phyloP scores from a whole-genome alignment of 2,797 vertebrate genomes.

The Pitangus sulphuratus region DNA sequence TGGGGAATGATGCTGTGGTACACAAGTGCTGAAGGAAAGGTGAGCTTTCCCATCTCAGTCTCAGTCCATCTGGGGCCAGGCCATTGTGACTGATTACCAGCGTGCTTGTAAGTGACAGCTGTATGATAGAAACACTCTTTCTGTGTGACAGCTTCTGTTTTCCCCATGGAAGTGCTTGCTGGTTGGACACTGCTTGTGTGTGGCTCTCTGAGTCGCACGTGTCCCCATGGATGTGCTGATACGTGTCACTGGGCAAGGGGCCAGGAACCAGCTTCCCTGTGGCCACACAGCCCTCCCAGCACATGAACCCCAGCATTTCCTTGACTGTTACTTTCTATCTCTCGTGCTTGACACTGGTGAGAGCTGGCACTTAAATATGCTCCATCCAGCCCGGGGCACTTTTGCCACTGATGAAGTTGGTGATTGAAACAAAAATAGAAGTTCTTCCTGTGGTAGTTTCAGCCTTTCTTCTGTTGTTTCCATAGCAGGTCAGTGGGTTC shows the following conservation, averaged over 20 bases:
- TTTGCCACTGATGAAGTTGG: background rate
- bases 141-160: background rate
- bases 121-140: background rate
- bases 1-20: background rate
- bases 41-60: background rate
- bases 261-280: accelerated
- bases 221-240: accelerated
- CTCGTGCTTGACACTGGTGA: background rate
- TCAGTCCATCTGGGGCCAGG: background rate
- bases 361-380: background rate
- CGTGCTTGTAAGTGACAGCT: background rate
- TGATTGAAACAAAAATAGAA: background rate
- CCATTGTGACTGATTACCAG: background rate
- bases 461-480: background rate
- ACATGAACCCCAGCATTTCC: background rate
- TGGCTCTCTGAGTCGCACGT: accelerated
- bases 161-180: background rate
- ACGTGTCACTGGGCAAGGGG: accelerated
- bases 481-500: background rate
- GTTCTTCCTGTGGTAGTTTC: background rate
- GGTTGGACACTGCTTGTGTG: background rate
- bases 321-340: background rate
- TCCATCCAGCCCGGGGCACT: background rate
- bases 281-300: accelerated
- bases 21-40: background rate